Conservation (phyloP, 2,113 vertebrate species). For the Corydoras maculifer region DNA sequence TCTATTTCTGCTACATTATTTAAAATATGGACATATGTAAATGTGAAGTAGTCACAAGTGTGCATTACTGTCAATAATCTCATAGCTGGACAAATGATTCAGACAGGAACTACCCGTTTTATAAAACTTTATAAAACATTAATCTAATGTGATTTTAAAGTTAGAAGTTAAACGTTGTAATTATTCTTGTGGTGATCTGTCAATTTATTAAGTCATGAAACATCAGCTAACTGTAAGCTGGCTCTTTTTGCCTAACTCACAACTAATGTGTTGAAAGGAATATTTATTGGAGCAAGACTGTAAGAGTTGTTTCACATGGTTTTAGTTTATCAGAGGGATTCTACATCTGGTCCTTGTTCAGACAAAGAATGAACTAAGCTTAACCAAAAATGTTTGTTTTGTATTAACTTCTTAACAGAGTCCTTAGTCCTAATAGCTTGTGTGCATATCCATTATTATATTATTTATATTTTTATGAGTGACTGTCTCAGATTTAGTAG, state of each 20-base stretch:
- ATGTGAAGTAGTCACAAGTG: too few relatives aligned
- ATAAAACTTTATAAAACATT: too few relatives aligned
- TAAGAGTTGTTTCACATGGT: constrained; percentile 93
- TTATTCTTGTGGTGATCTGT: neutral
- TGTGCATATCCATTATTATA: constrained; percentile 49
- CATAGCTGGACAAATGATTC: too few relatives aligned
- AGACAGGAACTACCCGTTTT: too few relatives aligned
- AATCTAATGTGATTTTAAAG: too few relatives aligned
- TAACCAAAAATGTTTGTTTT: constrained; percentile 72
- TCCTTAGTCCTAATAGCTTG: constrained; percentile 72
- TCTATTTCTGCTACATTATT: too few relatives aligned
- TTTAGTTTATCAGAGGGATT: constrained; percentile 78
- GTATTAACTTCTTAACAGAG: constrained; percentile 63
- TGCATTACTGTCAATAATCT: too few relatives aligned
- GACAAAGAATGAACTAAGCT: constrained; percentile 58
- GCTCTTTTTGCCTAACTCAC: constrained; percentile 48
- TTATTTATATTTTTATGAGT: too few relatives aligned
- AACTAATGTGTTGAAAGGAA: constrained; percentile 79
- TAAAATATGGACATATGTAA: too few relatives aligned
- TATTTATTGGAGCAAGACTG: constrained; percentile 83
- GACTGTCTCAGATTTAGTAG: too few relatives aligned
- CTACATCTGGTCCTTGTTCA: constrained; percentile 87
- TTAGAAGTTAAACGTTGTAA: neutral
- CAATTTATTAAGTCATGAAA: constrained; percentile 4
- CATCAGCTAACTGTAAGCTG: neutral